phyloP scores from a whole-genome alignment of 2,113 vertebrate genomes.

The Felis chaus region DNA sequence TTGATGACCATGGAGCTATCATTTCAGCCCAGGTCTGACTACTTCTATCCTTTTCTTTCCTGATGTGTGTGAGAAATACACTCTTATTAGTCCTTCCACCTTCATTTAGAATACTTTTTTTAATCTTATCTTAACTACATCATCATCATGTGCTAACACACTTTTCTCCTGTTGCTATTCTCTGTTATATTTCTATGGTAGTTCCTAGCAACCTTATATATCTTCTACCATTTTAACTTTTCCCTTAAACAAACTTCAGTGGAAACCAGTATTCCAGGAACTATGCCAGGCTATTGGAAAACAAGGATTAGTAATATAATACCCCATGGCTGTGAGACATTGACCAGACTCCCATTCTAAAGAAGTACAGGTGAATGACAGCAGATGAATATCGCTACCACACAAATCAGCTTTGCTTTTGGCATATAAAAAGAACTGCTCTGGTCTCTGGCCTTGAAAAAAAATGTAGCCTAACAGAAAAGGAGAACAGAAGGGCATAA shows the following conservation, averaged over 20 bases:
- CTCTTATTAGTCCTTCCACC: not conserved
- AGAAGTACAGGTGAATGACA: not conserved
- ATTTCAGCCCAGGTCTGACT: not conserved
- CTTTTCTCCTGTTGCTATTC: not conserved
- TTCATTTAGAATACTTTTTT: not conserved
- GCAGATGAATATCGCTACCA: not conserved
- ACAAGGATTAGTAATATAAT: conserved; percentile 28
- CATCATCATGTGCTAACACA: not conserved
- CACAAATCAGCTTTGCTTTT: not conserved
- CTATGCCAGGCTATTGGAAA: conserved; percentile 18
- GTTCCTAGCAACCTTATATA: not conserved
- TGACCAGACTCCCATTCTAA: not conserved
- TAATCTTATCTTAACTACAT: not conserved
- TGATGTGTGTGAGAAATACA: not conserved
- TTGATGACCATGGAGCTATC: not conserved
- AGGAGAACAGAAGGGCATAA: conserved; percentile 45
- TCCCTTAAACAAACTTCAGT: conserved; percentile 35
- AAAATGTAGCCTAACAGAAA: not conserved
- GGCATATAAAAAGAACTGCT: not conserved
- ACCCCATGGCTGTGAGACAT: not conserved
- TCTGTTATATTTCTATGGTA: not conserved
- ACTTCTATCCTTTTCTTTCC: not conserved
- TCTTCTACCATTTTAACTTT: conserved; percentile 46
- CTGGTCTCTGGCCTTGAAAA: not conserved
- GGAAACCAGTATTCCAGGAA: conserved; percentile 32